phyloP scores from a whole-genome alignment of 2,797 vertebrate species.

The Erpetoichthys calabaricus region DNA sequence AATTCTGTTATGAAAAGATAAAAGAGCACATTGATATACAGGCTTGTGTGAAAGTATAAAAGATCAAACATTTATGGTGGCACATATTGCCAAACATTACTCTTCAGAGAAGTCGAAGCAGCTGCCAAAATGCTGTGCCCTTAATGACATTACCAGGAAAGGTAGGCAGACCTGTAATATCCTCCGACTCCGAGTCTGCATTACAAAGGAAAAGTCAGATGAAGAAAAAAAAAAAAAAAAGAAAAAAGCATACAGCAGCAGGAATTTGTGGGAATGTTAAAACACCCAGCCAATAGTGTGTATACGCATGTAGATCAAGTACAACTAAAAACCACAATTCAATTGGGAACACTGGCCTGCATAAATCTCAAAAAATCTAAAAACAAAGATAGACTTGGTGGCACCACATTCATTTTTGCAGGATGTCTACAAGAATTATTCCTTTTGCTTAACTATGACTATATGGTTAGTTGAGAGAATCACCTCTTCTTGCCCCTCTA shows the following conservation, averaged over 20 bases:
- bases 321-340: conserved; percentile 5
- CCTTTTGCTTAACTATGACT: no score
- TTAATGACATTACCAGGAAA: conserved; percentile 1
- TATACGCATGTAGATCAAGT: conserved; percentile 7
- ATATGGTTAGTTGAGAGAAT: no score
- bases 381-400: conserved; percentile 17
- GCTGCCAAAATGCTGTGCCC: no score
- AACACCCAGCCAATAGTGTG: conserved; percentile 5
- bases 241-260: conserved; percentile 4
- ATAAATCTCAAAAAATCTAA: not conserved
- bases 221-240: not conserved
- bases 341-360: not conserved
- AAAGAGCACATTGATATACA: no score
- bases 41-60: no score
- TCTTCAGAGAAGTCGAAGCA: no score
- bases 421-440: conserved; percentile 23
- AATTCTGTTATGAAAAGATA: no score
- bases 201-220: conserved; percentile 14
- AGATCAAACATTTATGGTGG: no score
- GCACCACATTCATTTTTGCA: conserved; percentile 5
- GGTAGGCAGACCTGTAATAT: conserved; percentile 5
- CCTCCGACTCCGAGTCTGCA: conserved; percentile 11
- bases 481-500: no score
- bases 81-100: no score
- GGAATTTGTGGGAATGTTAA: conserved; percentile 16